Evolutionary conservation across 1,140 invertebrate genomes (phyloP), one percentile per base, ranked within the genome.

Genomic region (Euura saliciscinereae): DNA sequence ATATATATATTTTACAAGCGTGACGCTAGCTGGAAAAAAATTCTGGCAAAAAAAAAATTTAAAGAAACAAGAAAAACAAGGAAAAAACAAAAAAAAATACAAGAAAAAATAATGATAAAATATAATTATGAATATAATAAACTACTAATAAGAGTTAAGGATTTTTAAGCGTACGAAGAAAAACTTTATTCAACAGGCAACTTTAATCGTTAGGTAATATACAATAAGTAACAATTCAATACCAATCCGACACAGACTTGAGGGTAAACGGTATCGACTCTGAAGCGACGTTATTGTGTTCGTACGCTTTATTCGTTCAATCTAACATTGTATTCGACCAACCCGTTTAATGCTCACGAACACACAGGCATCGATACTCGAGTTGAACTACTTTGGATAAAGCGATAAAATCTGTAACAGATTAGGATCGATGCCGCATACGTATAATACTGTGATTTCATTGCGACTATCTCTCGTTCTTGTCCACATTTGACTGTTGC

Each of bases 1-100:
- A 76, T 73, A 79, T 73, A 81, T 79, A 80, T 82, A 84, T 82
- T 84, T 83, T 82, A 82, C 80, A 82, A 81, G 75, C 75, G 78
- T 79, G 78, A 80, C 76, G 75, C 79, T 73, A 77, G 74, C 74
- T 68, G 73, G 69, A 73, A 28, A 28, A 28, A 66, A 75, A 70
- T 75, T 71, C 71, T 59, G 51, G 51, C 3, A 59, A 11, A 59
- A n/a, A 59, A 59, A 59, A 59, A 59, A 28, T 28, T 28, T 28
- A 28, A 28, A 28, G 28, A 8, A 59, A 59, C 10, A 59, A 59
- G 8, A 59, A 59, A 59, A 51, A 2, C 46, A n/a, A 51, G 11
- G 11, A 59, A 59, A 59, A 59, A 59, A 59, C 13, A 4, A 59
- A 59, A 11, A 59, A 59, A 4, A 59, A 59, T 59, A 59, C 10